phyloP scores from a whole-genome alignment of 2,113 vertebrate genomes.

The Numida meleagris region DNA sequence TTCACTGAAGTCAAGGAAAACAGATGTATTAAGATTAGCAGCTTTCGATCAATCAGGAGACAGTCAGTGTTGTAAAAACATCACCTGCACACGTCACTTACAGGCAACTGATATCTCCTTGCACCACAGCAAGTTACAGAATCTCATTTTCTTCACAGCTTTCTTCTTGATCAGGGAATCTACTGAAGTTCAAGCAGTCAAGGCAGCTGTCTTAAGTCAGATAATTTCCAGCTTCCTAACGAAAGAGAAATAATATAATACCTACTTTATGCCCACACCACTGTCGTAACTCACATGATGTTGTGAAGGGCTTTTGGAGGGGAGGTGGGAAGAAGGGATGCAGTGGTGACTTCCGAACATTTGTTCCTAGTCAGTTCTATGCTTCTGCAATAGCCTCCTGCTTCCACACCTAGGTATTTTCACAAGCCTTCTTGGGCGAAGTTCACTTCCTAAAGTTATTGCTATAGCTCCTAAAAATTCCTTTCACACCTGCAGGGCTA shows the following conservation, averaged over 20 bases:
- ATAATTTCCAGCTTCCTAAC: conserved; percentile 40
- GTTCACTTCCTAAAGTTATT: neutral
- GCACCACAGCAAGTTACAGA: neutral
- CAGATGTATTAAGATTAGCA: conserved; percentile 27
- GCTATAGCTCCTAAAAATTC: neutral
- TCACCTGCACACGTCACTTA: neutral
- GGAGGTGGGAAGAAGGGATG: neutral
- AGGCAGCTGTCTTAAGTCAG: conserved; percentile 32
- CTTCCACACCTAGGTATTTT: neutral
- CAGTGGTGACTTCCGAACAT: neutral
- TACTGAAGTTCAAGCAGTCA: conserved; percentile 22
- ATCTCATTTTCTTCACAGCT: conserved; percentile 22
- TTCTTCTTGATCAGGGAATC: conserved; percentile 37
- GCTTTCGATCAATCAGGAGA: conserved; percentile 42
- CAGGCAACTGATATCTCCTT: neutral
- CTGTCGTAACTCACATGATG: neutral
- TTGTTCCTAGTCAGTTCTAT: neutral
- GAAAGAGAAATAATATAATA: neutral
- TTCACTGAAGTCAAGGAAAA: conserved; percentile 43
- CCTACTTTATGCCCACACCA: neutral
- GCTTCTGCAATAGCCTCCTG: neutral
- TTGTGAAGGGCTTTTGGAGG: neutral
- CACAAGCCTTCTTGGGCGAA: neutral
- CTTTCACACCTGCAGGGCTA: neutral
- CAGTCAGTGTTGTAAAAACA: conserved; percentile 18